These are phyloP conservation scores for Malacoraja senta DNA, from an alignment of 2,797 vertebrate genomes.

Conservation along the genomic window DNA sequence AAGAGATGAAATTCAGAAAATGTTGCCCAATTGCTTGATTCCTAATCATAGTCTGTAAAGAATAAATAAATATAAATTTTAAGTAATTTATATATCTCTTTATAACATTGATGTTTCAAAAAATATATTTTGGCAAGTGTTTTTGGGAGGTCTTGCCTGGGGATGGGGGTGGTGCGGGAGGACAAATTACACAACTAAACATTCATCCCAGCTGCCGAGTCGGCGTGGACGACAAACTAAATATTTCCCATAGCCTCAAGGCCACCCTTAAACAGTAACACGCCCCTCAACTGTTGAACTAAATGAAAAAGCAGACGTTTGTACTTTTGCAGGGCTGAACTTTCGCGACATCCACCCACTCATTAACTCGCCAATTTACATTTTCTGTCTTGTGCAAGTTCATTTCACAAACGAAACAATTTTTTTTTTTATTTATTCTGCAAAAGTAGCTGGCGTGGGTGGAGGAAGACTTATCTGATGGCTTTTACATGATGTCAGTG, in stretches of 20 bases:
- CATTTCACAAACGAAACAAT: not conserved
- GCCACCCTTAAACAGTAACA: slow-evolving; percentile 54
- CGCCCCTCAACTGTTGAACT: slow-evolving; percentile 58
- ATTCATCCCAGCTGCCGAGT: not conserved
- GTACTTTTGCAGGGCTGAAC: slow-evolving; percentile 50
- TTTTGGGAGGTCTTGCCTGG: no score
- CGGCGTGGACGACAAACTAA: slow-evolving; percentile 31
- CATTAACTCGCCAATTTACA: slow-evolving; percentile 43
- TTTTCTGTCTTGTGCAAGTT: slow-evolving; percentile 34
- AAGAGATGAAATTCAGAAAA: no score
- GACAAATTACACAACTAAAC: not conserved
- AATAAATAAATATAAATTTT: not conserved
- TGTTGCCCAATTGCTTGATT: slow-evolving; percentile 1
- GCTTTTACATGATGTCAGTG: slow-evolving; percentile 10
- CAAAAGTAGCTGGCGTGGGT: slow-evolving; percentile 25
- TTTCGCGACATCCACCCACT: slow-evolving; percentile 51
- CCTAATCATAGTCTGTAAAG: not conserved
- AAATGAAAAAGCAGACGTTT: slow-evolving; percentile 53
- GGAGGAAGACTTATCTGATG: slow-evolving; percentile 22
- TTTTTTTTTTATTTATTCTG: slow-evolving; percentile 31
- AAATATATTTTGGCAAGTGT: not conserved
- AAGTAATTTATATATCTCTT: not conserved
- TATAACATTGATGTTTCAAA: not conserved
- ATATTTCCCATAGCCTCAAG: slow-evolving; percentile 47
- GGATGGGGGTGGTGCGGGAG: not conserved